phyloP scores from a whole-genome alignment of 2,888 invertebrate genomes.

The Sesia bembeciformis region DNA sequence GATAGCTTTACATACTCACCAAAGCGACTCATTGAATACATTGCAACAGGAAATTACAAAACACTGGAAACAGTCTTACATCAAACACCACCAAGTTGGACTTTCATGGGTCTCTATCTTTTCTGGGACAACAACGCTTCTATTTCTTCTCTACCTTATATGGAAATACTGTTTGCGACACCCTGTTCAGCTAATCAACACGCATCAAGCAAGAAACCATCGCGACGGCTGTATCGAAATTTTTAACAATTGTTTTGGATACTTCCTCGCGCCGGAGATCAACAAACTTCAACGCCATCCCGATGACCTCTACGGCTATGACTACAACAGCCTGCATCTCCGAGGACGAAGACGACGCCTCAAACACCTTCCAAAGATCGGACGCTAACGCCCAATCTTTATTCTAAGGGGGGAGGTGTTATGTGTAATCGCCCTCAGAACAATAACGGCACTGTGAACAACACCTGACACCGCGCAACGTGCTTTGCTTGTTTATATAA shows the following conservation, averaged over 20 bases:
- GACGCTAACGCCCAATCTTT: conserved; percentile 8
- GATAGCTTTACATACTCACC: conserved; percentile 1
- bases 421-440: too few species aligned
- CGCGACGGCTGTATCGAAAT: not conserved
- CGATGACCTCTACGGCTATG: not conserved
- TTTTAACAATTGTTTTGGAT: not conserved
- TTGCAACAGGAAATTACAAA: too few species aligned
- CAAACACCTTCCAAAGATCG: conserved; percentile 3
- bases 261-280: not conserved
- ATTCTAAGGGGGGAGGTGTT: conserved; percentile 9
- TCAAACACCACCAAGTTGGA: not conserved
- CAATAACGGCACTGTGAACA: too few species aligned
- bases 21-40: not conserved
- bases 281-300: not conserved
- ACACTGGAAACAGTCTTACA: not conserved
- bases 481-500: too few species aligned
- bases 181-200: too few species aligned
- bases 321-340: not conserved
- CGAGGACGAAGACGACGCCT: conserved; percentile 5
- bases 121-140: too few species aligned
- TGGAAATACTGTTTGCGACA: too few species aligned
- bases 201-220: too few species aligned
- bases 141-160: too few species aligned
- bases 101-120: too few species aligned
- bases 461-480: too few species aligned